Percentiles rank a stretch among this genome's conserved stretches.
Evolutionary conservation across 2,888 invertebrate genomes (phyloP).

Genomic region (Drosophila barbarae): DNA sequence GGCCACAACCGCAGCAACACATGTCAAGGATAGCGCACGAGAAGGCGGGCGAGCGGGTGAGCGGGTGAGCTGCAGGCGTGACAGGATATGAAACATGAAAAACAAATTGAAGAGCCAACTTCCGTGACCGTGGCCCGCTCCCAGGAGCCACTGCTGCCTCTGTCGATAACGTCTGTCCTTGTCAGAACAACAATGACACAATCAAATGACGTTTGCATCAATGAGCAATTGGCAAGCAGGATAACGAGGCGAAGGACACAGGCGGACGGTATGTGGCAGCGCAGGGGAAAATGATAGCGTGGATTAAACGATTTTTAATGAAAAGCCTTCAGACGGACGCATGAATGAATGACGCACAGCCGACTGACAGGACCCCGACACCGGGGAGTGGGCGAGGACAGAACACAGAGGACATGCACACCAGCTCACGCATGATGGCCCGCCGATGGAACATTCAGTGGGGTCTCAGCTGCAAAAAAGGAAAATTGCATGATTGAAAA

Average conservation of each 20-base stretch:
- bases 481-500: constrained; percentile 66
- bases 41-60: background rate
- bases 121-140: constrained; percentile 49
- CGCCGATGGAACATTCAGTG: constrained; percentile 9
- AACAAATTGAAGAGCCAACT: constrained; percentile 74
- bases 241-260: constrained; percentile 27
- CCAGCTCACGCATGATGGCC: constrained; percentile 21
- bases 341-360: constrained; percentile 52
- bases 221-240: constrained; percentile 74
- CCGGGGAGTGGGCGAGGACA: constrained; percentile 13
- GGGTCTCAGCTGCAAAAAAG: constrained; percentile 57
- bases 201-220: constrained; percentile 78
- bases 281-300: constrained; percentile 69
- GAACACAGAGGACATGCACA: constrained; percentile 28
- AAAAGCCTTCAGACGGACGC: constrained; percentile 72
- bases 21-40: constrained; percentile 38
- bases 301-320: constrained; percentile 77
- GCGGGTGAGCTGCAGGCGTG: constrained; percentile 20
- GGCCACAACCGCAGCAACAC: constrained; percentile 62
- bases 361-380: constrained; percentile 39
- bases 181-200: constrained; percentile 76
- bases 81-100: constrained; percentile 72
- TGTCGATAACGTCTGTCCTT: constrained; percentile 54
- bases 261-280: constrained; percentile 4
- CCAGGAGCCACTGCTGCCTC: constrained; percentile 27